Evolutionary conservation across 1,140 invertebrate genomes (phyloP), one percentile per base, ranked within the genome.

Genomic region (Solen grandis): DNA sequence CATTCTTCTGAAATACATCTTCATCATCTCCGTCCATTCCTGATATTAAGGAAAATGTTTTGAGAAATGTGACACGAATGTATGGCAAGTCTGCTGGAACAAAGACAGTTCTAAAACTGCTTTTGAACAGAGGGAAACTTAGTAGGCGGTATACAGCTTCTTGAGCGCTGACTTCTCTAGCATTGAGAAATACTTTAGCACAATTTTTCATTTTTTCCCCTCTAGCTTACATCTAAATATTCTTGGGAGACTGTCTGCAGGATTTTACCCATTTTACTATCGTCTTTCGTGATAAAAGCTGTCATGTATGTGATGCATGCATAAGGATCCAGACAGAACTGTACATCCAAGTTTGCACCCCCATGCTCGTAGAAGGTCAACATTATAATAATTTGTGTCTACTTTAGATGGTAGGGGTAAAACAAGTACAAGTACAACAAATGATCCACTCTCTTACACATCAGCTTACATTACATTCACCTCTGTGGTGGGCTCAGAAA

Each of bases 91-190:
- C 74, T 31, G 81, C 38, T 22, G 81, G 81, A 33, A 83, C 54
- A 60, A 46, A 83, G 5, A 83, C 81, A 27, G 69, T 70, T 16
- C 19, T 46, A 10, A 72, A 73, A 41, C 54, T 78, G 33, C 36
- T 72, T 16, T 72, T 78, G n/a, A 65, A 72, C n/a, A 82, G 65
- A 29, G 83, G 79, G 50, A 84, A 59, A 65, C 80, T 60, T 27
- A 85, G 46, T 5, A 80, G 60, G 25, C 84, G 50, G 41, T 85
- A 83, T 14, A 60, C 72, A 22, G 84, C 84, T 50, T 85, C 84
- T 77, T 85, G 84, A 29, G 84, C 84, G 72, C 76, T 83, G 13
- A 85, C 27, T 65, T 77, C 65, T 41, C 79, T 19, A 16, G 69
- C 63, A 69, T 81, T 81, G 3, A 81, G 33, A 69, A 81, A 76